Base-by-base conservation (phyloP, 2,797 vertebrate species). In the Anguilla anguilla region DNA sequence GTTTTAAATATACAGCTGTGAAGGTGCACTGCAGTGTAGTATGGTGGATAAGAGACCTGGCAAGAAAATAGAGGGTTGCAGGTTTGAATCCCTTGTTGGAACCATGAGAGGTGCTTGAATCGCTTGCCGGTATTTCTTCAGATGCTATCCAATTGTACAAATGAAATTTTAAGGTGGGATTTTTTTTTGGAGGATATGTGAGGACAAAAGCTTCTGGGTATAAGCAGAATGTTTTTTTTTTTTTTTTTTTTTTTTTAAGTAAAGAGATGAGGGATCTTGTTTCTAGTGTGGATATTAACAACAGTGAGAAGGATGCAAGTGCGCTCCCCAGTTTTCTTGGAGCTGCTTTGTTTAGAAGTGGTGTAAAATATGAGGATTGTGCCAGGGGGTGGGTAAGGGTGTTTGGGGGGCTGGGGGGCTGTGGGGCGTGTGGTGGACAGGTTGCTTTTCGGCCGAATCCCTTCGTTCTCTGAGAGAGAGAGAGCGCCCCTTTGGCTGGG, bases 391-490 rank as follows among this genome's bases (percentile, higher is more conserved):
- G 90, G 87, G 64, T 11, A 11, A n/a, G 64, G n/a, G 22, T 22
- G 17, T 64, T 19, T 64, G 53, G 89, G 89, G 88, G n/a, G n/a
- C n/a, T n/a, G n/a, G n/a, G n/a, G 83, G 79, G 87, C 85, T 89
- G 87, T 31, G 53, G 89, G 89, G 88, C 77, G 87, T 86, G 90
- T 84, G 85, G 88, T 86, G 89, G 90, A 83, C 87, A 88, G 85
- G 88, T 81, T 87, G 86, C 83, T 87, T 86, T 72, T 83, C 87
- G 86, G 79, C 86, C 85, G 88, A 93, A 89, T 91, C 89, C 88
- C 89, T 92, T 93, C 92, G 88, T 28, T 90, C 90, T 91, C 43
- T 92, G 88, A 89, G 87, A 91, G 91, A 89, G 87, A 91, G 91
- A 92, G 92, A 91, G 57, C 43, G 28, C 61, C 67, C 74, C 2